Evolutionary conservation across 2,888 invertebrate species (phyloP), one percentile per base, ranked within the genome.

Genomic region (Monochamus alternatus): DNA sequence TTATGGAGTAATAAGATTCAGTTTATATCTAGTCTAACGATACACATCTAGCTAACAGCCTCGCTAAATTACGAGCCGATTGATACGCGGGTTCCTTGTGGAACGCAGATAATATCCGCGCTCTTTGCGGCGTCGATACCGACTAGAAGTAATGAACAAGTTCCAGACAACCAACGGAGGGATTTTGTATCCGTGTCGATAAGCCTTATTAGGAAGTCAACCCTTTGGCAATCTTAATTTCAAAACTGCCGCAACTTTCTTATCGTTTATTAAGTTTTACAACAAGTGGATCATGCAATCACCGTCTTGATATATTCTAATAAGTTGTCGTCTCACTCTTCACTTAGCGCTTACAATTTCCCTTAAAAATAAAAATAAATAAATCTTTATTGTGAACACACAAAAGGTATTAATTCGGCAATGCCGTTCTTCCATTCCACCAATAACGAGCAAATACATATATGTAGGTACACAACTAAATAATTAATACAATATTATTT

Each of bases 101-200:
- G 65, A 47, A 30, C 68, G 32, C 14, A 68, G 68, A 68, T 68
- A 68, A 68, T 55, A 55, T 55, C 52, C n/a, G n/a, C 68, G 43
- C 47, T 47, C 47, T 65, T 65, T 65, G 65, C 65, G 14, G 12
- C 51, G 43, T 47, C 44, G 3, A 14, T 22, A 52, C 58, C 55
- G 55, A 55, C 58, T 58, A 58, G 58, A 58, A 55, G 31, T 68
- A 55, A 68, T 58, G 58, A 55, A 47, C 32, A 58, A 59, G 52
- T 38, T 58, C 52, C 55, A 58, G 59, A 68, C n/a, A n/a, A n/a
- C n/a, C 55, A 58, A 68, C 32, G 32, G 68, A 58, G 32, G 58
- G 31, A 59, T 44, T 59, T 65, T 65, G 44, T 47, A 51, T 47
- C 65, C 65, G 38, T 22, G 14, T 44, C 51, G 44, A 65, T 65